phyloP scores from a whole-genome alignment of 1,140 invertebrate genomes.

The Drosophila nasuta region DNA sequence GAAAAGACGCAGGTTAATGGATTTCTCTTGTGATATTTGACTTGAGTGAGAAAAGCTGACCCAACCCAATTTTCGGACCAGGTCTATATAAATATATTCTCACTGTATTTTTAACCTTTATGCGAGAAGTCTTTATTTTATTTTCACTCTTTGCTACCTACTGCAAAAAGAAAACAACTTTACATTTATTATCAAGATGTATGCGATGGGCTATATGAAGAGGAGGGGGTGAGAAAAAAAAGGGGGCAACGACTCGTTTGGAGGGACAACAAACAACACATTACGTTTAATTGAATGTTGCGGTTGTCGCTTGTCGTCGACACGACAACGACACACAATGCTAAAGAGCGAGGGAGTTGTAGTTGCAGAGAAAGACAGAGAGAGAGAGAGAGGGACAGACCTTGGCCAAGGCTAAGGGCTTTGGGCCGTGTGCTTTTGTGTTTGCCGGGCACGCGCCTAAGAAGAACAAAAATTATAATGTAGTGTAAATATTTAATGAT shows the following conservation, averaged over 20 bases:
- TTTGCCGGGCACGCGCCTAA: slow-evolving; percentile 56
- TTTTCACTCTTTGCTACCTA: slow-evolving; percentile 53
- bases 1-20: slow-evolving; percentile 73
- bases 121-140: slow-evolving; percentile 48
- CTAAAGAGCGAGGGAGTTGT: background rate
- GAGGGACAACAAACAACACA: slow-evolving; percentile 79
- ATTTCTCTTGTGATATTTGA: slow-evolving; percentile 79
- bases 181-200: slow-evolving; percentile 72
- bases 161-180: slow-evolving; percentile 58
- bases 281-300: slow-evolving; percentile 82
- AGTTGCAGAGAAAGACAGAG: background rate
- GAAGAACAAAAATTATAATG: slow-evolving; percentile 74
- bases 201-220: background rate
- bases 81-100: slow-evolving; percentile 19
- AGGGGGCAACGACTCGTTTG: slow-evolving; percentile 31
- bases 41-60: slow-evolving; percentile 49
- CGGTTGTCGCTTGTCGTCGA: slow-evolving; percentile 61
- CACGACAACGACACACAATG: slow-evolving; percentile 13
- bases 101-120: slow-evolving; percentile 44
- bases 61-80: slow-evolving; percentile 25
- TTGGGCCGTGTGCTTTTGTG: slow-evolving; percentile 24
- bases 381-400: background rate
- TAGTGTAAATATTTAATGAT: slow-evolving; percentile 83
- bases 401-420: slow-evolving; percentile 20
- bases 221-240: background rate